Evolutionary conservation across 2,113 vertebrate species (phyloP).

Genomic region (Suricata suricatta): DNA sequence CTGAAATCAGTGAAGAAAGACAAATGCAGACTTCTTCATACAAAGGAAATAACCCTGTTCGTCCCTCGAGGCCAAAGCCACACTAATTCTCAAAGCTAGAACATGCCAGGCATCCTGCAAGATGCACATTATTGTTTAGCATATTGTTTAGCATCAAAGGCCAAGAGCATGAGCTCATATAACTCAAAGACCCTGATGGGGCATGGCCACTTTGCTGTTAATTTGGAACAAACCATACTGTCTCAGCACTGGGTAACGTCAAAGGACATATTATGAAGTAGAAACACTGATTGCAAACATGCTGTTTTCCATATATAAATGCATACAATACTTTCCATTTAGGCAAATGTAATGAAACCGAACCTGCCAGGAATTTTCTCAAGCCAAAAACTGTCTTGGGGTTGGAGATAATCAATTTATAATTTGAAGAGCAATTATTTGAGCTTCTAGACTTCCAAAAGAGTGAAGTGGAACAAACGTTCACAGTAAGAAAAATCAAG

Average conservation of each 20-base stretch:
- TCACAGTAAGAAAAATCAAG: slow-evolving; percentile 13
- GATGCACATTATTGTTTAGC: not conserved
- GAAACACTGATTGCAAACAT: not conserved
- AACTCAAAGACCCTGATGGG: not conserved
- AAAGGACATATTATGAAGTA: not conserved
- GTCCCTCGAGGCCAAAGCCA: not conserved
- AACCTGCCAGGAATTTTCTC: not conserved
- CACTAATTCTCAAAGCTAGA: not conserved
- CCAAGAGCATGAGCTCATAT: not conserved
- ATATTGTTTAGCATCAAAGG: not conserved
- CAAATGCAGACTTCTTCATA: not conserved
- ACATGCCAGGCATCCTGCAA: not conserved
- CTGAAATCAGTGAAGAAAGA: not conserved
- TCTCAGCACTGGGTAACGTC: not conserved
- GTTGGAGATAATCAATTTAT: slow-evolving; percentile 55
- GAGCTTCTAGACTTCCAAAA: slow-evolving; percentile 58
- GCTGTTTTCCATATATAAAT: not conserved
- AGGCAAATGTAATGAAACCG: slow-evolving; percentile 46
- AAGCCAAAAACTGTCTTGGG: not conserved
- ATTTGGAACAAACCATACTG: not conserved
- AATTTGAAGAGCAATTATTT: slow-evolving; percentile 73
- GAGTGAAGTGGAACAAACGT: slow-evolving; percentile 60
- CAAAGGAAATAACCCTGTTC: not conserved
- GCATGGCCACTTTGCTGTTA: not conserved
- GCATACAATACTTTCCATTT: not conserved